Conservation (phyloP, 2,797 vertebrate genomes). For the Threskiornis aethiopicus region DNA sequence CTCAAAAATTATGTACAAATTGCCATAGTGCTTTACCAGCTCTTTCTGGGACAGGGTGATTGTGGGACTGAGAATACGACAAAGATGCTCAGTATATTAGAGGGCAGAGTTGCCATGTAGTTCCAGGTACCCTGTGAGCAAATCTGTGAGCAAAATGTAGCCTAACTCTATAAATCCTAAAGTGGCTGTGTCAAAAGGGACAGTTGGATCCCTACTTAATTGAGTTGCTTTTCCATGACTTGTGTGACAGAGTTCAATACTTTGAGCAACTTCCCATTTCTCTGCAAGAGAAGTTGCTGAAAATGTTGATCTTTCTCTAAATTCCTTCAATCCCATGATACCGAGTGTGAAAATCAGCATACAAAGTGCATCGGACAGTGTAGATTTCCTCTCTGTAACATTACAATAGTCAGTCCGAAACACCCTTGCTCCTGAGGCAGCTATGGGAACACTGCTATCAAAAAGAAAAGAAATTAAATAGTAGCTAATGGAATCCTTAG, state of each 20-base stretch:
- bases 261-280: not conserved
- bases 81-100: not conserved
- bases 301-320: not conserved
- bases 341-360: not conserved
- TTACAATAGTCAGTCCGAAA: not conserved
- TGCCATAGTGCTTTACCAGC: slow-evolving; percentile 29
- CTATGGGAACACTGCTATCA: not conserved
- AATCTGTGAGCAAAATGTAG: not conserved
- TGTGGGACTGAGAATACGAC: not conserved
- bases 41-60: slow-evolving; percentile 37
- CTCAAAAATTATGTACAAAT: slow-evolving; percentile 10
- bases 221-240: not conserved
- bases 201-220: not conserved
- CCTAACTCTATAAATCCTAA: not conserved
- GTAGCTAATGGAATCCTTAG: not conserved
- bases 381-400: not conserved
- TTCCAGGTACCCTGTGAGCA: not conserved
- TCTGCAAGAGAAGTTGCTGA: not conserved
- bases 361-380: accelerated
- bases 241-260: not conserved
- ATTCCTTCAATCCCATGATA: not conserved
- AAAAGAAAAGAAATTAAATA: not conserved
- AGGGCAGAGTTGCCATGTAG: not conserved
- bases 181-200: not conserved
- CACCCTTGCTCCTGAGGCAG: not conserved